Conservation (phyloP, 2,888 invertebrate genomes). For the Sinopyrophorus schimmeli region DNA sequence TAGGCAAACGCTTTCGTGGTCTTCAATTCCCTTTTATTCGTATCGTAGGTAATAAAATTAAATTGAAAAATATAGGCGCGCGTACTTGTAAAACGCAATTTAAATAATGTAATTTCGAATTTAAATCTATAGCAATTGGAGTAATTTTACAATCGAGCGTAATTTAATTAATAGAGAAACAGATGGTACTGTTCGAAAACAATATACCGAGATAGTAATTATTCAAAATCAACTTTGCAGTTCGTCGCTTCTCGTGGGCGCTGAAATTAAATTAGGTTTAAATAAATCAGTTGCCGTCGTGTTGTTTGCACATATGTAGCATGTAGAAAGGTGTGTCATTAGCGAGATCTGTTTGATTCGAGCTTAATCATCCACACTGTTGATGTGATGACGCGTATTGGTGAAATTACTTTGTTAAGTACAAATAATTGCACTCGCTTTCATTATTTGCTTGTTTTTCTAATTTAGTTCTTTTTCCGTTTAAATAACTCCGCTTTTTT, state of each 20-base stretch:
- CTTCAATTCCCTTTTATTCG: too few species aligned
- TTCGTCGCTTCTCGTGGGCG: constrained; percentile 37
- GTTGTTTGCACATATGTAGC: constrained; percentile 32
- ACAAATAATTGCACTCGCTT: too few species aligned
- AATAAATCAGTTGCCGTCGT: constrained; percentile 36
- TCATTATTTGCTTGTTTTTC: too few species aligned
- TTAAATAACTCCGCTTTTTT: too few species aligned
- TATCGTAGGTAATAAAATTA: too few species aligned
- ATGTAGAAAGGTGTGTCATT: constrained; percentile 35
- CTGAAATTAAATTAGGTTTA: constrained; percentile 39
- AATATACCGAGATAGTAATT: constrained; percentile 28
- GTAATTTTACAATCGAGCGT: constrained; percentile 8
- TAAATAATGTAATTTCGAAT: too few species aligned
- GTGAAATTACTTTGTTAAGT: constrained; percentile 1
- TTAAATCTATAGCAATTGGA: too few species aligned
- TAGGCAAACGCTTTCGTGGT: too few species aligned
- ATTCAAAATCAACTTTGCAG: constrained; percentile 36
- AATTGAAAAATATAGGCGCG: too few species aligned
- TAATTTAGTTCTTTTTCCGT: too few species aligned
- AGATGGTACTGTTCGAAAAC: constrained; percentile 23
- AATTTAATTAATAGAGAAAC: constrained; percentile 26
- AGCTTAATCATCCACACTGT: constrained; percentile 39
- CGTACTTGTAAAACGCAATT: too few species aligned
- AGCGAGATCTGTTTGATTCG: constrained; percentile 36
- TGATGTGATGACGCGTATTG: constrained; percentile 3